Conservation (phyloP, 2,888 invertebrate genomes). For the Cryptosula pallasiana region DNA sequence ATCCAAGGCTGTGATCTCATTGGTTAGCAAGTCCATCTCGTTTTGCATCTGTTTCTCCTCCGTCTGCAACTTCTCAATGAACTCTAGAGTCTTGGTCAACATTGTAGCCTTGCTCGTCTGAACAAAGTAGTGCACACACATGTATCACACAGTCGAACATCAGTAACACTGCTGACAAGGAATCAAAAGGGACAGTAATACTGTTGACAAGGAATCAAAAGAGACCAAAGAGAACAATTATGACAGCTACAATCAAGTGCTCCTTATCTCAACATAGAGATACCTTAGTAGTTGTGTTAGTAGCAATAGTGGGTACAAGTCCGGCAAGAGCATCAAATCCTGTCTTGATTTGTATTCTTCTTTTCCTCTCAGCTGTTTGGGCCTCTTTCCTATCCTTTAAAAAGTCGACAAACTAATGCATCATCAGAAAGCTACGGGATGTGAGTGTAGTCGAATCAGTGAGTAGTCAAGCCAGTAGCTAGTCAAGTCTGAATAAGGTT, state of each 20-base stretch:
- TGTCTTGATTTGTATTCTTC: conserved; percentile 6
- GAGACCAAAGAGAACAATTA: too few relatives aligned
- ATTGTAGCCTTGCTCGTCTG: conserved; percentile 18
- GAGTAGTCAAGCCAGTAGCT: too few relatives aligned
- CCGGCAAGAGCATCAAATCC: conserved; percentile 5
- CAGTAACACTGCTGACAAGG: too few relatives aligned
- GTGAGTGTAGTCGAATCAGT: too few relatives aligned
- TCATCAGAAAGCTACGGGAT: too few relatives aligned
- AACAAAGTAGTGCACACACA: too few relatives aligned
- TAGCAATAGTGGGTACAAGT: conserved; percentile 7
- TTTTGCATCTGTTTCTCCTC: conserved; percentile 81
- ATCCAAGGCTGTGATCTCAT: conserved; percentile 84
- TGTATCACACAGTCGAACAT: too few relatives aligned
- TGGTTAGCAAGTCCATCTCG: conserved; percentile 78
- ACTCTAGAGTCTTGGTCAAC: conserved; percentile 64
- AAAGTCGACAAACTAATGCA: not conserved
- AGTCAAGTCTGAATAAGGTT: too few relatives aligned
- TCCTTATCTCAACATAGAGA: too few relatives aligned
- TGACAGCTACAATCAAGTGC: too few relatives aligned
- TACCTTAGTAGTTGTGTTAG: conserved; percentile 1
- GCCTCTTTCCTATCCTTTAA: conserved; percentile 15
- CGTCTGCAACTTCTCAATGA: conserved; percentile 78
- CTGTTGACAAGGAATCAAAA: too few relatives aligned
- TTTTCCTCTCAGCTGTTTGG: conserved; percentile 2
- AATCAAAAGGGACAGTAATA: too few relatives aligned